Evolutionary conservation across 2,797 vertebrate species (phyloP).

Genomic region (Fistularia commersonii): DNA sequence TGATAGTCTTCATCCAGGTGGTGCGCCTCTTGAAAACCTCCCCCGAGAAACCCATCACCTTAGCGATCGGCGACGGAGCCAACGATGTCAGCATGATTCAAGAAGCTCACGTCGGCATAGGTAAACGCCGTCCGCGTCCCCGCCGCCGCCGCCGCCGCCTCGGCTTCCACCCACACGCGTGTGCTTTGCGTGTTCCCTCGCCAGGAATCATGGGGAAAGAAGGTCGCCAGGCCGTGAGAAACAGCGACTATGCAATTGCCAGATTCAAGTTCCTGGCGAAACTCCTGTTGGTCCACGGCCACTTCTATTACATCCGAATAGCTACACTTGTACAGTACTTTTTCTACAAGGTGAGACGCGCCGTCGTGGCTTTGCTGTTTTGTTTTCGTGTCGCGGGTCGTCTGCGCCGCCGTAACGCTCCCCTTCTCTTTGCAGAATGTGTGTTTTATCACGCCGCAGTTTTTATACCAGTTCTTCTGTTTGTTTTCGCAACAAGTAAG

Average conservation of each 20-base stretch:
- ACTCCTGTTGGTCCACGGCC: constrained; percentile 96
- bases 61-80: constrained; percentile 93
- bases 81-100: constrained; percentile 99
- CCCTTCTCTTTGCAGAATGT: constrained; percentile 90
- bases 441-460: constrained; percentile 99
- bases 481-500: constrained; percentile 99
- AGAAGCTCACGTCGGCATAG: constrained; percentile 97
- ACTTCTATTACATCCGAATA: constrained; percentile 99
- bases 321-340: constrained; percentile 99
- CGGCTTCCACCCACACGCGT: neutral
- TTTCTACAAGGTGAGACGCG: constrained; percentile 94
- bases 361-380: neutral
- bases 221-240: constrained; percentile 96
- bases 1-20: constrained; percentile 84
- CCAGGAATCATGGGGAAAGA: constrained; percentile 99
- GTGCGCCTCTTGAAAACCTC: constrained; percentile 94
- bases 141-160: neutral
- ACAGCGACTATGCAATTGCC: constrained; percentile 99
- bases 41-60: constrained; percentile 93
- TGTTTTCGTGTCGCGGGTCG: neutral
- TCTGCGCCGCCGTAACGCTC: constrained; percentile 15
- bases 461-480: constrained; percentile 99
- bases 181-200: neutral
- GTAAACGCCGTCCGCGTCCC: constrained; percentile 64
- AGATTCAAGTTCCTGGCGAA: constrained; percentile 97